Conservation (phyloP, 1,140 invertebrate genomes). For the Varroa destructor region DNA sequence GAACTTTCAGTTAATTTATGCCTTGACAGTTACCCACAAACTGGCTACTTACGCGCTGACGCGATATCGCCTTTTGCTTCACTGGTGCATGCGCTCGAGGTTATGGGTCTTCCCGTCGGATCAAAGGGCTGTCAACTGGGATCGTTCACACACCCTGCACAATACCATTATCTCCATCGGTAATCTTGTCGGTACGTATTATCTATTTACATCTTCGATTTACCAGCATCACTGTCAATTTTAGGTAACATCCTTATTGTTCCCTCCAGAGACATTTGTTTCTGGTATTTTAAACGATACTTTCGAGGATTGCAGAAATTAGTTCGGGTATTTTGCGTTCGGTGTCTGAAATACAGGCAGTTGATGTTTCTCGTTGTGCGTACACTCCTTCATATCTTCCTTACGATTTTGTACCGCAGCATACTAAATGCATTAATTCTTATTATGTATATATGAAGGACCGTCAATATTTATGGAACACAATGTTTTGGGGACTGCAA, state of each 20-base stretch:
- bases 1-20: not conserved
- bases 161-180: slow-evolving; percentile 6
- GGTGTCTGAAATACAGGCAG: no score
- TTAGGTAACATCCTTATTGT: no score
- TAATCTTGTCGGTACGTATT: not conserved
- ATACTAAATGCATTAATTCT: no score
- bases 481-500: not conserved
- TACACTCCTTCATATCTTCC: no score
- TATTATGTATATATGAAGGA: not conserved
- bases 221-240: no score
- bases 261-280: no score
- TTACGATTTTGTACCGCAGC: no score
- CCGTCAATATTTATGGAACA: slow-evolving; percentile 10
- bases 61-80: not conserved
- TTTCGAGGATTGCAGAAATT: no score
- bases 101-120: slow-evolving; percentile 9
- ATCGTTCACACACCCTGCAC: not conserved
- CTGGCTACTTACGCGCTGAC: not conserved
- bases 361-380: no score
- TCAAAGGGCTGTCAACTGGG: slow-evolving; percentile 1
- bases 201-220: no score
- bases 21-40: not conserved
- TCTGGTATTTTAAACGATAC: no score
- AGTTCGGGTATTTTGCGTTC: no score
- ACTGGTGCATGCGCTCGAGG: not conserved